phyloP scores from a whole-genome alignment of 2,888 invertebrate species.

The Noctua janthe region DNA sequence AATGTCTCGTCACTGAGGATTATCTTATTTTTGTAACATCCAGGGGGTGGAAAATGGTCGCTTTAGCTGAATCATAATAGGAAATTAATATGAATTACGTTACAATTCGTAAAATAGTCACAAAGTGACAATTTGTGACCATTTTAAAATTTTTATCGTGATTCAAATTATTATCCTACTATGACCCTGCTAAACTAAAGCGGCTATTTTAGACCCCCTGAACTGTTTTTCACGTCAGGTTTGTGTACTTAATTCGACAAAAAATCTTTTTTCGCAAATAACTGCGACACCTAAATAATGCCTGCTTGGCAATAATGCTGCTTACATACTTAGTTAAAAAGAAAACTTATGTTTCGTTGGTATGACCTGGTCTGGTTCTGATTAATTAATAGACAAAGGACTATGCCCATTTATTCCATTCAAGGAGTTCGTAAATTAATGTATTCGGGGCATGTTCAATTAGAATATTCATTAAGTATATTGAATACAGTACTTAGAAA shows the following conservation, averaged over 20 bases:
- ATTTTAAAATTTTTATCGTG: no score
- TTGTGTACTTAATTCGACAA: not conserved
- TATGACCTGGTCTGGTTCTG: constrained; percentile 1
- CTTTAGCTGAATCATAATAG: no score
- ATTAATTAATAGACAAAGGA: constrained; percentile 27
- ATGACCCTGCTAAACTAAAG: no score
- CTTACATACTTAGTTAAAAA: not conserved
- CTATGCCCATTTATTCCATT: constrained; percentile 24
- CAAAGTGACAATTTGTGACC: no score
- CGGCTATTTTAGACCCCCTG: no score
- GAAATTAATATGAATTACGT: no score
- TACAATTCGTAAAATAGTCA: no score
- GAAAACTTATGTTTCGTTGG: constrained; percentile 5
- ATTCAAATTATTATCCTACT: no score
- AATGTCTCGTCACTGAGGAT: not conserved
- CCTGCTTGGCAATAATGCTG: not conserved
- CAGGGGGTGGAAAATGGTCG: no score
- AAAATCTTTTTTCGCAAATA: not conserved
- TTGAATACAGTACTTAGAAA: not conserved
- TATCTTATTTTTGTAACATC: not conserved
- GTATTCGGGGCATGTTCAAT: constrained; percentile 14
- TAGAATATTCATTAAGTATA: constrained; percentile 26
- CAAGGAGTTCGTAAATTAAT: constrained; percentile 32
- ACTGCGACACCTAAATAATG: not conserved
- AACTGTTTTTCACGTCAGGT: not conserved